Conservation (phyloP, 1,140 invertebrate genomes). For the Papilio helenus region DNA sequence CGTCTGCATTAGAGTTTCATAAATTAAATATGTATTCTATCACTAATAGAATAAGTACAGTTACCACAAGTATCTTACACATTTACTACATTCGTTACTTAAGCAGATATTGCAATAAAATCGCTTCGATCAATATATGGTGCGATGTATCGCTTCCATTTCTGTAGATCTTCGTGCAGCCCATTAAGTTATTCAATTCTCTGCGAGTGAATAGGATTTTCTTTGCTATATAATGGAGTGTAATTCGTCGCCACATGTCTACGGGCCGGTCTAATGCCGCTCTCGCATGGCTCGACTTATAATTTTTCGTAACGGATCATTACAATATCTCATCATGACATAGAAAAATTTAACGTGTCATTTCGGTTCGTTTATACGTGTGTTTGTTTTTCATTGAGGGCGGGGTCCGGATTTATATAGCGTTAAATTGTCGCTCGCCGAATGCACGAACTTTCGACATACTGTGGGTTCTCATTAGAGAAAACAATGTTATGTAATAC, state of each 20-base stretch:
- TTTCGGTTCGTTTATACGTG: conserved; percentile 73
- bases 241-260: conserved; percentile 74
- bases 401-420: conserved; percentile 62
- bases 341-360: conserved; percentile 82
- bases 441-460: conserved; percentile 24
- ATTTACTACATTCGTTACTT: neutral
- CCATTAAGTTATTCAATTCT: conserved; percentile 78
- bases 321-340: conserved; percentile 81
- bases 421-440: conserved; percentile 57
- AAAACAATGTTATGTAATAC: too few relatives aligned
- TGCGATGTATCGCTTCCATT: conserved; percentile 49
- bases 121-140: conserved; percentile 27
- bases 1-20: too few relatives aligned
- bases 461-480: neutral
- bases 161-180: conserved; percentile 52
- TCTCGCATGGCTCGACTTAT: conserved; percentile 73
- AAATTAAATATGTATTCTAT: neutral
- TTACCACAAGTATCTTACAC: neutral
- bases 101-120: neutral
- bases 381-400: conserved; percentile 79
- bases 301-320: conserved; percentile 79
- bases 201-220: conserved; percentile 70
- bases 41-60: too few relatives aligned
- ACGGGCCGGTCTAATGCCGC: conserved; percentile 64
- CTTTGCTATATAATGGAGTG: conserved; percentile 69